phyloP scores from a whole-genome alignment of 2,113 vertebrate species.

The Symphodus melops region DNA sequence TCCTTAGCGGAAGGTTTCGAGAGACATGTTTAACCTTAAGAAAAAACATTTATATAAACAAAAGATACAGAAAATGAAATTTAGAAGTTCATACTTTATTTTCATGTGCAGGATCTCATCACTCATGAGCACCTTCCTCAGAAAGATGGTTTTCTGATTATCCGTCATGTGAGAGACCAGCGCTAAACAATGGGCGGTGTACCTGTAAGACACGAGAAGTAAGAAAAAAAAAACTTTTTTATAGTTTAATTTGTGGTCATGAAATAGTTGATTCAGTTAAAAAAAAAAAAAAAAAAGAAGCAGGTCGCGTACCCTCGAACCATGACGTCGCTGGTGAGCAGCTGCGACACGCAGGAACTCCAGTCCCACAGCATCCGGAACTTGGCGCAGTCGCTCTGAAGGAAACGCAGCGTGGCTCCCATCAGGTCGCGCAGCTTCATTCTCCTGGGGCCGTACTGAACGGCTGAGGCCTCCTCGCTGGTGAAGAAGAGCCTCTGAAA shows the following conservation, averaged over 20 bases:
- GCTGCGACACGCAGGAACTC: conserved; percentile 95
- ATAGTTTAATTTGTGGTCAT: background rate
- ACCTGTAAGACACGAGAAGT: conserved; percentile 80
- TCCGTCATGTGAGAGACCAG: conserved; percentile 95
- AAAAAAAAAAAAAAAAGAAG: no score
- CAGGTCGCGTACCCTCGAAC: conserved; percentile 89
- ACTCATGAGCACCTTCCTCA: conserved; percentile 90
- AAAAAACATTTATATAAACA: background rate
- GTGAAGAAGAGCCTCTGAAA: conserved; percentile 97
- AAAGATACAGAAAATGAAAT: background rate
- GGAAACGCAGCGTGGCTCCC: conserved; percentile 93
- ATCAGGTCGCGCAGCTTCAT: conserved; percentile 98
- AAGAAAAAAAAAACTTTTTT: background rate
- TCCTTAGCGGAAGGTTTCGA: background rate
- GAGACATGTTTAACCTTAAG: no score
- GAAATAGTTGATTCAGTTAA: no score
- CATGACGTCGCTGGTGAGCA: conserved; percentile 93
- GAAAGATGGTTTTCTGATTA: conserved; percentile 92
- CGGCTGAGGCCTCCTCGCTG: conserved; percentile 89
- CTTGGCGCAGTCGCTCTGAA: conserved; percentile 88
- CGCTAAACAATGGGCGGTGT: conserved; percentile 94
- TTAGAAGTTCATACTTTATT: conserved; percentile 86
- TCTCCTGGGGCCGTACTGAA: conserved; percentile 91
- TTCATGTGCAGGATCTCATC: conserved; percentile 95
- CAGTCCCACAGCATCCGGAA: conserved; percentile 95